These are phyloP conservation scores for Prenolepis imparis DNA, from an alignment of 2,888 invertebrate genomes.

Conservation along the genomic window DNA sequence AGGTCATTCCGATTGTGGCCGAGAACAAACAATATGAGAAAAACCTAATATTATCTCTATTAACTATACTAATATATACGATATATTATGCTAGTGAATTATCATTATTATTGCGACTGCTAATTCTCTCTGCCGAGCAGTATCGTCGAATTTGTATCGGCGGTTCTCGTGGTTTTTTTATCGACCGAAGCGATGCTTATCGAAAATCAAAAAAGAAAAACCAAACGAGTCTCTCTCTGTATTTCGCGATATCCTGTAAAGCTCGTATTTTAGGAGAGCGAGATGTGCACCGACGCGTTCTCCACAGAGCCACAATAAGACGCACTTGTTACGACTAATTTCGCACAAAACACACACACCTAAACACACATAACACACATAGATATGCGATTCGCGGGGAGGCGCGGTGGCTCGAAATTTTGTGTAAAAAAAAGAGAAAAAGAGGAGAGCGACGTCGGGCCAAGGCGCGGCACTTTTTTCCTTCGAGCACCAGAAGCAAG, in stretches of 20 bases:
- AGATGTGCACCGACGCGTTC: conserved; percentile 47
- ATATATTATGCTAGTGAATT: conserved; percentile 35
- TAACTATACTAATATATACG: conserved; percentile 11
- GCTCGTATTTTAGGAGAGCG: conserved; percentile 50
- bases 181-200: conserved; percentile 37
- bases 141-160: conserved; percentile 3
- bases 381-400: conserved; percentile 19
- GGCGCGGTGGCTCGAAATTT: conserved; percentile 58
- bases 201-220: conserved; percentile 42
- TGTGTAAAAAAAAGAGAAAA: conserved; percentile 21
- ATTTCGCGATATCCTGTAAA: conserved; percentile 11
- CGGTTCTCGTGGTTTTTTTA: conserved; percentile 46
- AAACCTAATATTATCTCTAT: conserved; percentile 22
- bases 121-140: conserved; percentile 19
- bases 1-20: conserved; percentile 22
- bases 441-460: conserved; percentile 39
- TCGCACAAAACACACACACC: conserved; percentile 63
- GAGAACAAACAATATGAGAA: neutral
- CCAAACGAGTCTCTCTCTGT: conserved; percentile 33
- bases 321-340: conserved; percentile 74
- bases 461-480: conserved; percentile 32
- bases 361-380: neutral
- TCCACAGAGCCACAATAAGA: conserved; percentile 45
- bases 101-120: neutral
- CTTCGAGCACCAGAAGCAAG: conserved; percentile 45